phyloP scores from a whole-genome alignment of 2,113 vertebrate genomes.

The Psittacus erithacus region DNA sequence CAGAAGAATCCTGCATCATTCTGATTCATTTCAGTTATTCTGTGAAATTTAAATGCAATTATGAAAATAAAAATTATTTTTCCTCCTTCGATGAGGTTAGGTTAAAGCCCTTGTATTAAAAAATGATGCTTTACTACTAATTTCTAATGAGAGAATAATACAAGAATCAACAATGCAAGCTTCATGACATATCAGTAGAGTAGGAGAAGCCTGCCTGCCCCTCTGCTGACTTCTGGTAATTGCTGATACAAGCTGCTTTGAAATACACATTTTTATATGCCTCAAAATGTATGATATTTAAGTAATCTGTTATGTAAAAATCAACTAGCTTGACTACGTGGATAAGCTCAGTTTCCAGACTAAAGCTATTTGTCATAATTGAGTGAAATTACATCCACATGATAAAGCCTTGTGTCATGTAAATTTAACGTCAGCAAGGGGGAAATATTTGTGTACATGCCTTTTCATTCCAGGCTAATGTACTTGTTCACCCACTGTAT shows the following conservation, averaged over 20 bases:
- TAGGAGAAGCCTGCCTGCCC: not conserved
- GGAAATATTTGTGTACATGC: not conserved
- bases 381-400: not conserved
- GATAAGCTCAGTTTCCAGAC: not conserved
- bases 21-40: not conserved
- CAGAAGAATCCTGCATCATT: not conserved
- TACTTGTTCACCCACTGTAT: not conserved
- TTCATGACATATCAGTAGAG: not conserved
- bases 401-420: not conserved
- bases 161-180: not conserved
- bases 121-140: not conserved
- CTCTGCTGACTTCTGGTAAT: not conserved
- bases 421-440: not conserved
- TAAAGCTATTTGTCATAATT: not conserved
- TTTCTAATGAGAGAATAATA: not conserved
- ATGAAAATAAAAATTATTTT: not conserved
- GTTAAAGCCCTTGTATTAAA: not conserved
- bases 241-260: not conserved
- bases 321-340: not conserved
- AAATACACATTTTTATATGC: not conserved
- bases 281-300: not conserved
- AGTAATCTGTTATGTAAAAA: not conserved
- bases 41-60: not conserved
- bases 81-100: not conserved
- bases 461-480: not conserved